These are phyloP conservation scores for Poecilus cupreus DNA, from an alignment of 2,888 invertebrate genomes.

Conservation along the genomic window DNA sequence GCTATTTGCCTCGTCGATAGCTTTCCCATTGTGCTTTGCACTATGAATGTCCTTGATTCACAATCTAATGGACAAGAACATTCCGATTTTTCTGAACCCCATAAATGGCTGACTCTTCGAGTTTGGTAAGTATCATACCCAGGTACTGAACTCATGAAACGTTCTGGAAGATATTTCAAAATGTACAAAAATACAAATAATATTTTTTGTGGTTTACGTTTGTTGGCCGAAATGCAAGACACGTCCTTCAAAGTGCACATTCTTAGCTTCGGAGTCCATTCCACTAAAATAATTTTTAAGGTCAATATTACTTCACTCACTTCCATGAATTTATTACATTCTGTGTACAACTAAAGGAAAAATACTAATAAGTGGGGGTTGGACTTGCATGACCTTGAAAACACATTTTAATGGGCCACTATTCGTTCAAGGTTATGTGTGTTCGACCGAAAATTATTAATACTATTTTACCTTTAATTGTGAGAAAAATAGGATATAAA, in stretches of 20 bases:
- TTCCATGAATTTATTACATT: no score
- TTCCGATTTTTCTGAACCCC: constrained; percentile 61
- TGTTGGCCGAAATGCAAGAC: constrained; percentile 21
- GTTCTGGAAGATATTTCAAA: constrained; percentile 60
- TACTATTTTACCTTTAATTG: no score
- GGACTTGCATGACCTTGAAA: no score
- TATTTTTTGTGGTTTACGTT: neutral
- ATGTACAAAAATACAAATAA: neutral
- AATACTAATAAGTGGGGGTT: no score
- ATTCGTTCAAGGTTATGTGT: no score
- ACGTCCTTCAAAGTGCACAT: constrained; percentile 37
- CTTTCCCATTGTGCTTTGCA: constrained; percentile 10
- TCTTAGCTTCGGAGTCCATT: constrained; percentile 12
- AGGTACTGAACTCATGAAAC: constrained; percentile 71
- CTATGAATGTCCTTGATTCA: constrained; percentile 71
- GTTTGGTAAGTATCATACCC: constrained; percentile 65
- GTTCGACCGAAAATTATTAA: no score
- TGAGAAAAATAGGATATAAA: no score
- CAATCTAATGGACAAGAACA: constrained; percentile 80
- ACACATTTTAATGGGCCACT: no score
- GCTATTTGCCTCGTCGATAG: neutral
- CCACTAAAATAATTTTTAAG: constrained; percentile 33
- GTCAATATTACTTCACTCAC: no score
- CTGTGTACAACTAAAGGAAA: no score
- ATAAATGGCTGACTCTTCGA: constrained; percentile 41